Evolutionary conservation across 2,888 invertebrate species (phyloP).

Genomic region (Notodromas monacha): DNA sequence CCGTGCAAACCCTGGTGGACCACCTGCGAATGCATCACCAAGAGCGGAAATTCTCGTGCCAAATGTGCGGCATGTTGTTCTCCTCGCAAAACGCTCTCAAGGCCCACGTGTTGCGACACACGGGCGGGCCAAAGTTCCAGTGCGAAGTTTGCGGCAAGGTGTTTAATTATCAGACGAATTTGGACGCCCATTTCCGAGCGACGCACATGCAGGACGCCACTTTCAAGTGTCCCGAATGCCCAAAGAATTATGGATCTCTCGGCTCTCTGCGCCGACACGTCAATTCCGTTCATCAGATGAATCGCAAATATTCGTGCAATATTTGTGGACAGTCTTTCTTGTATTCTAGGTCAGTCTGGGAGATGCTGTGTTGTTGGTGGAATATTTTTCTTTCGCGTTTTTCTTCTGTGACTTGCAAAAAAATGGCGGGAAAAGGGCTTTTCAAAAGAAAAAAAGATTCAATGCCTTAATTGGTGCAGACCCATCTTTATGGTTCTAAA

Average conservation of each 20-base stretch:
- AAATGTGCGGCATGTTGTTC: neutral
- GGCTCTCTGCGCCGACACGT: neutral
- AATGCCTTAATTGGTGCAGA: no score
- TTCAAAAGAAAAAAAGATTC: no score
- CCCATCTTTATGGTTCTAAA: no score
- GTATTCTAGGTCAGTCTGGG: no score
- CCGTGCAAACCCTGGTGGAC: neutral
- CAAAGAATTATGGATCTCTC: neutral
- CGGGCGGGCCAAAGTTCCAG: neutral
- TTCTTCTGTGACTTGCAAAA: no score
- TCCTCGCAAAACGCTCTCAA: neutral
- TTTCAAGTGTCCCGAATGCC: neutral
- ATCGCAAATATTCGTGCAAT: slow-evolving; percentile 1
- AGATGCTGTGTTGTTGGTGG: no score
- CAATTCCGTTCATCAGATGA: neutral
- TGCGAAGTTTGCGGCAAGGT: slow-evolving; percentile 4
- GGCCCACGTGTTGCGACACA: neutral
- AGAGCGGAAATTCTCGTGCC: neutral
- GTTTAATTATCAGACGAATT: slow-evolving; percentile 1
- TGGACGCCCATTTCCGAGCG: neutral
- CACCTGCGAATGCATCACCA: neutral
- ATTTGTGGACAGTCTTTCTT: neutral
- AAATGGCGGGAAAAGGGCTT: no score
- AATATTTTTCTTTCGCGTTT: no score
- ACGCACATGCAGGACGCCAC: slow-evolving; percentile 1